Conservation (phyloP, 2,888 invertebrate species). For the Miltochrista miniata region DNA sequence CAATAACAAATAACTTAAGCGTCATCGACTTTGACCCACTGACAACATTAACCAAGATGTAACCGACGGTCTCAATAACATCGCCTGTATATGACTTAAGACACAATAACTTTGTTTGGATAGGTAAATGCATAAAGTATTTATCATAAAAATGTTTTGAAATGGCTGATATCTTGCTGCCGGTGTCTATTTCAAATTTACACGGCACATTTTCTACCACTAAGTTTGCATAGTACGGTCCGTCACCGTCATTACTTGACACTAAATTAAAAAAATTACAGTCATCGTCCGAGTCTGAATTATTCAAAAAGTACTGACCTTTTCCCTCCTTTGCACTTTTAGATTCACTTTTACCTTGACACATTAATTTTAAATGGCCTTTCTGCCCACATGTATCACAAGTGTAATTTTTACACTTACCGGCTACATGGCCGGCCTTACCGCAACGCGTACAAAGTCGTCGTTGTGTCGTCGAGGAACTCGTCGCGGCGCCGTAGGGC, state of each 20-base stretch:
- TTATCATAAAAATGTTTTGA: neutral
- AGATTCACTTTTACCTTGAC: neutral
- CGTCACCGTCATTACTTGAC: conserved; percentile 3
- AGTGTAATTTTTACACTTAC: conserved; percentile 7
- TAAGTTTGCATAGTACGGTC: neutral
- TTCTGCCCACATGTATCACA: conserved; percentile 9
- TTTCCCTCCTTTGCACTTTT: neutral
- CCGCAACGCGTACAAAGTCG: neutral
- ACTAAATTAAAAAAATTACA: conserved; percentile 4
- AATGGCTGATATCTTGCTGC: conserved; percentile 5
- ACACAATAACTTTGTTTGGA: too few species aligned
- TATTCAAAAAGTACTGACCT: conserved; percentile 1
- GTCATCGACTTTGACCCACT: neutral
- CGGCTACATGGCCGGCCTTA: neutral
- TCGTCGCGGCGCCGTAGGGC: neutral
- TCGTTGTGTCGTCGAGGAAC: neutral
- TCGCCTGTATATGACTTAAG: too few species aligned
- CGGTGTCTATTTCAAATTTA: conserved; percentile 3
- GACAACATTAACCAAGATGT: too few species aligned
- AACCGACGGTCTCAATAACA: too few species aligned
- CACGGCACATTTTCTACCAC: neutral
- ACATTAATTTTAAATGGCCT: conserved; percentile 4
- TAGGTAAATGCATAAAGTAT: too few species aligned
- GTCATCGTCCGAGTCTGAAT: neutral
- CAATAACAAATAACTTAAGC: conserved; percentile 4